Evolutionary conservation across 2,888 invertebrate species (phyloP), one percentile per base, ranked within the genome.

Genomic region (Pseudanteris insignis): DNA sequence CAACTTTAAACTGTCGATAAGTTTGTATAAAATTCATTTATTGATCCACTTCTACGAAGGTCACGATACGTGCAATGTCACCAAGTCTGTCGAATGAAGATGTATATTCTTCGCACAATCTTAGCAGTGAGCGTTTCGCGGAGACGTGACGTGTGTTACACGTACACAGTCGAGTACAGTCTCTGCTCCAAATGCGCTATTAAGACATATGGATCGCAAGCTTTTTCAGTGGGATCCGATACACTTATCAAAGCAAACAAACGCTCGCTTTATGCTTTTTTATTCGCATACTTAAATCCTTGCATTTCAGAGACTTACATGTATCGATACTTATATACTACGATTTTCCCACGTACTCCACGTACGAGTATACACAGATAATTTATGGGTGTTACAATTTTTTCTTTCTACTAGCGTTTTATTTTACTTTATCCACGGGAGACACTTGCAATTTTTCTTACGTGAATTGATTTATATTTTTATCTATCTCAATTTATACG

Each of bases 191-290:
- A 13, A n/a, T n/a, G 47, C 13, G 43, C 48, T 60, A 60, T 59
- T 59, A 59, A 59, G 59, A 60, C 53, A 60, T 54, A 53, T 60
- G 60, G 53, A 60, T 53, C 28, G 48, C 47, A 47, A 53, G 37
- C 25, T 60, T 60, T 60, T 60, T 60, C 48, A 47, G 43, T 34
- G 33, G 28, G 53, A 43, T 37, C 37, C 61, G 50, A 50, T 46
- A 55, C 50, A 61, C 54, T 61, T 61, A 55, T 61, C 55, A 48
- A 61, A 61, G 55, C 61, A 61, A 61, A 61, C 61, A 61, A 61
- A 61, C 61, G 61, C 33, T 55, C 40, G 54, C 61, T 61, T 61
- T 30, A 50, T 61, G 10, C 55, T 61, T 55, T 54, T 55, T 61
- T 37, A 55, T 50, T 54, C 32, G 40, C 33, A 46, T 26, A 50